Evolutionary conservation across 2,113 vertebrate species (phyloP), one percentile per base, ranked within the genome.

Genomic region (Lipotes vexillifer): DNA sequence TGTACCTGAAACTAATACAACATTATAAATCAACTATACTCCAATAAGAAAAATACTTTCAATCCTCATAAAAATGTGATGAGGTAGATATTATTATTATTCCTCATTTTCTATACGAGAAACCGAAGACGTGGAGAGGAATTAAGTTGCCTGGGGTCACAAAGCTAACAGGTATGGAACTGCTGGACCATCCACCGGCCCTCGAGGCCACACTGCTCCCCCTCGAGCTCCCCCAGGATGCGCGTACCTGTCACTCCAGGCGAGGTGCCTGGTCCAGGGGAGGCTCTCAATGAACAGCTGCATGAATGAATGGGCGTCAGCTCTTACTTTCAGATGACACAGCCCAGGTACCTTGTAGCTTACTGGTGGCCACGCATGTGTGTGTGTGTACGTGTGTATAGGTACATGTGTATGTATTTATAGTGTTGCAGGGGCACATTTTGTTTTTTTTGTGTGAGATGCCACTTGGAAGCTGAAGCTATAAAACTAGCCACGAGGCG

Each of bases 361-460:
- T 38, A 27, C 18, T 14, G 41, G 92, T 61, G 93, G 65, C 33
- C 13, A 13, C 7, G 9, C 6, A 5, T 10, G 12, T 41, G 65
- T 21, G 5, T 29, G 38, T 17, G 33, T 23, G 9, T 1, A 0
- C 0, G 3, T 20, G 5, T 21, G 38, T 31, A 17, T 15, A 29
- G 3, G 78, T n/a, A 78, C 11, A 13, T 14, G 11, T 55, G 18
- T 78, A n/a, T 13, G 11, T 23, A 52, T 78, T 21, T 52, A 33
- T 10, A 59, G 44, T n/a, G 87, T 20, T 63, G 41, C 31, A 8
- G 71, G 33, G 14, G 33, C 41, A 49, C 46, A 27, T n/a, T 41
- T 12, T 75, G 27, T 8, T 52, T 17, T 31, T 46, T 57, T 27
- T 25, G 52, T 17, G 41, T 25, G 74, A 52, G 52, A 38, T 17